phyloP scores from a whole-genome alignment of 2,113 vertebrate species.

The Corydoras maculifer region DNA sequence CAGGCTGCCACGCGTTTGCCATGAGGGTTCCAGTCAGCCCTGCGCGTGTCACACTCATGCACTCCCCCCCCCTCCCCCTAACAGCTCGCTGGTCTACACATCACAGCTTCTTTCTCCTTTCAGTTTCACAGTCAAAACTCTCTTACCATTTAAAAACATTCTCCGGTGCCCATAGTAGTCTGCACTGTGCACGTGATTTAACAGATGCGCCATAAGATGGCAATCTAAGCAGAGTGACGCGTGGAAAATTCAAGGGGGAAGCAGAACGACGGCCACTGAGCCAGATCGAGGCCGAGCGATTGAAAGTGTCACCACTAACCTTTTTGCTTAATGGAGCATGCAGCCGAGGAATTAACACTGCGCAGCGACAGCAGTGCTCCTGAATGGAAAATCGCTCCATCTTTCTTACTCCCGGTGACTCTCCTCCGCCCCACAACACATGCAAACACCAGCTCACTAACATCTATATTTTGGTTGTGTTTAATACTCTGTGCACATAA shows the following conservation, averaged over 20 bases:
- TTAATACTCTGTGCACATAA: constrained; percentile 53
- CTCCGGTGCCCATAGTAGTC: neutral
- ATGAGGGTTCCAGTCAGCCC: constrained; percentile 47
- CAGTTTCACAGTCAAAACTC: neutral
- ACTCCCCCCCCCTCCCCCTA: constrained; percentile 18
- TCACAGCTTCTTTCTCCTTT: too few relatives aligned
- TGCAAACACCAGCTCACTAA: constrained; percentile 20
- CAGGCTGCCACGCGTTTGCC: constrained; percentile 48
- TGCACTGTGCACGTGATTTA: constrained; percentile 11
- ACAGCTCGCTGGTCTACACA: neutral
- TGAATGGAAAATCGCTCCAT: constrained; percentile 71
- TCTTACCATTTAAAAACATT: constrained; percentile 4
- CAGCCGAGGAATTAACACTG: constrained; percentile 58
- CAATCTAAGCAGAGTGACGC: constrained; percentile 53
- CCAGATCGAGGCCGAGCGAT: constrained; percentile 31
- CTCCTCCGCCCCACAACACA: constrained; percentile 35
- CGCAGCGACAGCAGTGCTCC: constrained; percentile 45
- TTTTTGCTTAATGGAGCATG: constrained; percentile 72
- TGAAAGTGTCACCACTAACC: constrained; percentile 69
- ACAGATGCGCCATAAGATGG: neutral
- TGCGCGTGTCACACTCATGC: constrained; percentile 47
- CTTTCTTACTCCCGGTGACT: constrained; percentile 46
- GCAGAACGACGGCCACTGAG: constrained; percentile 59
- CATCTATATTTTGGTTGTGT: constrained; percentile 57
- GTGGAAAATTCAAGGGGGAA: constrained; percentile 67